phyloP scores from a whole-genome alignment of 2,888 invertebrate species.

The Troilus luridus region DNA sequence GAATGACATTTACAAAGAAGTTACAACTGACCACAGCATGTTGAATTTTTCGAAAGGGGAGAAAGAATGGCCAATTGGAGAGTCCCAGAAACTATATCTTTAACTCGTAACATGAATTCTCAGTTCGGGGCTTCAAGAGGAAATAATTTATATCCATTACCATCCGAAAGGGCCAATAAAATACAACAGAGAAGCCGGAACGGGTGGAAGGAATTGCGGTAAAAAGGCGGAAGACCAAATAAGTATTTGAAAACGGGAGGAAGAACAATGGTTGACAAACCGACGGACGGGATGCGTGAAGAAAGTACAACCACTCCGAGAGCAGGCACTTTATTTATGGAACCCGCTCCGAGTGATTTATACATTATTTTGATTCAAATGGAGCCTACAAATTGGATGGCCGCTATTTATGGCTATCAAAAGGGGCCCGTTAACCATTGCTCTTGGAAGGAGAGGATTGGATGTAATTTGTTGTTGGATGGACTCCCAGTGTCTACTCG shows the following conservation, averaged over 20 bases:
- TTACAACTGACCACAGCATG: neutral
- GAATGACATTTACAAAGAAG: neutral
- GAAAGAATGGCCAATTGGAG: neutral
- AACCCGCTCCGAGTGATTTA: constrained; percentile 5
- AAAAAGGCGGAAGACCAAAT: constrained; percentile 44
- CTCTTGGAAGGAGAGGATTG: neutral
- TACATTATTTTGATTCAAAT: constrained; percentile 42
- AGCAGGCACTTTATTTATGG: constrained; percentile 29
- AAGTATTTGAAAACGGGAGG: constrained; percentile 38
- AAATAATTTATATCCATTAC: constrained; percentile 21
- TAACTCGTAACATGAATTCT: neutral
- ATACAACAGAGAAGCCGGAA: constrained; percentile 7
- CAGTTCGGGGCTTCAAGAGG: neutral
- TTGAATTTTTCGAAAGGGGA: neutral
- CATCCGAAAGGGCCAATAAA: neutral
- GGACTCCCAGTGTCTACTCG: neutral
- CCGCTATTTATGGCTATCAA: constrained; percentile 42
- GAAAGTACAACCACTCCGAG: constrained; percentile 23
- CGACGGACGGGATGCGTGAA: constrained; percentile 39
- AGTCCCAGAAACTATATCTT: neutral
- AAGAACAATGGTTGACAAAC: constrained; percentile 49
- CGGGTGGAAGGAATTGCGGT: constrained; percentile 19
- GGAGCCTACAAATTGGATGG: constrained; percentile 43
- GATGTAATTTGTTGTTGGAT: constrained; percentile 15
- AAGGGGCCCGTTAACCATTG: constrained; percentile 30